Conservation (phyloP, 2,113 vertebrate genomes). For the Odobenus rosmarus region DNA sequence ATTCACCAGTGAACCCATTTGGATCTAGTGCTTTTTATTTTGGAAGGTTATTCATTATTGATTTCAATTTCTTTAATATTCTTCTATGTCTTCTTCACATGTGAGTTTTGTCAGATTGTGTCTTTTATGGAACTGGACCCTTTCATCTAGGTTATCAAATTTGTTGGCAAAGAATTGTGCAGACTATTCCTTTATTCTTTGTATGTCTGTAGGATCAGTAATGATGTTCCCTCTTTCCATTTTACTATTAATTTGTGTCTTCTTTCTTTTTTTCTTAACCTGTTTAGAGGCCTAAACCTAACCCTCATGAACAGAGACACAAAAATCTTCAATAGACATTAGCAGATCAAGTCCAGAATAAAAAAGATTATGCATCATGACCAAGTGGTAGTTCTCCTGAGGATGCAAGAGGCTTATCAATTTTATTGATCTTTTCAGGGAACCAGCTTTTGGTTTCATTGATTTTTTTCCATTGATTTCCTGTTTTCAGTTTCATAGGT, state of each 20-base stretch:
- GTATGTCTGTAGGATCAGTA: not conserved
- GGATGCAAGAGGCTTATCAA: not conserved
- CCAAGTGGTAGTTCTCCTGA: no score
- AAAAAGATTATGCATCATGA: no score
- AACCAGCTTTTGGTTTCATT: not conserved
- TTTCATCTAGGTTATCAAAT: not conserved
- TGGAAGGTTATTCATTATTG: not conserved
- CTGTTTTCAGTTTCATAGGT: not conserved
- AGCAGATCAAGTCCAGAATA: no score
- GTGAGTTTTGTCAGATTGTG: not conserved
- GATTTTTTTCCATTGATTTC: not conserved
- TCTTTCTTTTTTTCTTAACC: not conserved
- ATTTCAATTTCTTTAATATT: not conserved
- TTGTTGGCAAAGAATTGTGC: not conserved
- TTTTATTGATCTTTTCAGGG: not conserved
- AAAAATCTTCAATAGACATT: no score
- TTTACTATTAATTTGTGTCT: not conserved
- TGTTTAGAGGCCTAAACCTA: not conserved
- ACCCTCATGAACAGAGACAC: no score
- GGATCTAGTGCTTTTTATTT: not conserved
- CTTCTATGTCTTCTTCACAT: not conserved
- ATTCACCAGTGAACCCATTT: not conserved
- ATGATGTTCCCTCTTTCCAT: not conserved
- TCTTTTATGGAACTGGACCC: not conserved
- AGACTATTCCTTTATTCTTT: not conserved